Percentiles rank a stretch among this genome's conserved stretches.
Conservation (phyloP, 30 jellyfish, hydroid and myxozoan species). For the Hydractinia symbiolongicarpus region DNA sequence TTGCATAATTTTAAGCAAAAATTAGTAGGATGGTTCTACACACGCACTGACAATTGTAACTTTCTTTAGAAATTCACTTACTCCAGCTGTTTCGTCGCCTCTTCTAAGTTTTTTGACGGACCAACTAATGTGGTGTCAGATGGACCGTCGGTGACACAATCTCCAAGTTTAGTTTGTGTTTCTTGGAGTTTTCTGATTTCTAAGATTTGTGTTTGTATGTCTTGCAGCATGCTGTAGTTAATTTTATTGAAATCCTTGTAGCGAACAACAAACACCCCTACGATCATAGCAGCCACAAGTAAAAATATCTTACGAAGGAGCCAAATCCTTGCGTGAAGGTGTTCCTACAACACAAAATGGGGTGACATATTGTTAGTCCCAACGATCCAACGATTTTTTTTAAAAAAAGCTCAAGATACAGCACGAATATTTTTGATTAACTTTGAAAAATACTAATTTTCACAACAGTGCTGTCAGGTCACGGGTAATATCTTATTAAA, state of each 20-base stretch:
- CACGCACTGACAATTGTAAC: too few relatives aligned
- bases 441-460: too few relatives aligned
- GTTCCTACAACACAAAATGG: constrained; percentile 38
- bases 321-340: constrained; percentile 64
- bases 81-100: constrained; percentile 23
- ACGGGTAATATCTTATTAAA: too few relatives aligned
- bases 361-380: neutral
- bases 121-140: neutral
- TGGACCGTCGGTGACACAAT: neutral
- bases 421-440: neutral
- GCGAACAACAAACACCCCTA: constrained; percentile 42
- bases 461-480: too few relatives aligned
- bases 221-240: constrained; percentile 48
- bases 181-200: constrained; percentile 31
- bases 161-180: neutral
- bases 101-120: neutral
- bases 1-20: too few relatives aligned
- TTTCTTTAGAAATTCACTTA: neutral
- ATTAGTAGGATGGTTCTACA: too few relatives aligned
- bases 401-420: neutral
- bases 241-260: constrained; percentile 52
- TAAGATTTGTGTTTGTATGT: constrained; percentile 37
- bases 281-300: constrained; percentile 33
- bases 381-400: too few relatives aligned
- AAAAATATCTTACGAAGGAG: constrained; percentile 48